Evolutionary conservation across 2,797 vertebrate genomes (phyloP), one percentile per base, ranked within the genome.

Genomic region (Synaphobranchus kaupii): DNA sequence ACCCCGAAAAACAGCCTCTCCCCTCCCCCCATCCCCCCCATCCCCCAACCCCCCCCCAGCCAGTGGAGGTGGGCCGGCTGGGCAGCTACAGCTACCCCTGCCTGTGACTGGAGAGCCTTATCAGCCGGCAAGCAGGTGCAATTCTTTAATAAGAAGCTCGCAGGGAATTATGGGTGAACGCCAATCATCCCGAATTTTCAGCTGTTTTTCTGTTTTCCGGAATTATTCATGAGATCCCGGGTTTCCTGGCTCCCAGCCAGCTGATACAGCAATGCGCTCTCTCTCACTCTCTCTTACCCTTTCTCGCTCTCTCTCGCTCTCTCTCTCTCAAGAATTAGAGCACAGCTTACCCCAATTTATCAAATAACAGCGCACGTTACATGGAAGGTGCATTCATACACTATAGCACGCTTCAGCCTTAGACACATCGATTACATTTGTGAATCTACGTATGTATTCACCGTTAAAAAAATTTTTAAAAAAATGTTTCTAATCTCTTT

Each of bases 91-190:
- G 76, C 17, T 47, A 48, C 71, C 31, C 17, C 76, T 48, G 76
- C 44, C 39, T 81, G 44, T 50, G 47, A 81, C 78, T 25, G 20
- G 20, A 81, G 20, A 81, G 78, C 25, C 94, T 95, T 96, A 95
- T 96, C 96, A 95, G 95, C 94, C 93, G 94, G 91, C 93, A 94
- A 94, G 94, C 95, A 96, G 95, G 95, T 96, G 94, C 94, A 93
- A 92, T 92, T 94, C 92, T 90, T 90, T 96, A 95, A 95, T 96
- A 94, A 95, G 92, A 94, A 92, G 93, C 93, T 95, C 94, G 90
- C 1, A 0, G 84, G 92, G 94, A 92, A 95, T 95, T 91, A 89
- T 94, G 93, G 95, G 94, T 95, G 96, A 95, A 94, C 92, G 95
- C 90, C 91, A 93, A 93, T 94, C 93, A 92, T 93, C 88, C 92